phyloP scores from a whole-genome alignment of 2,888 invertebrate genomes.

The Chirona hameri region DNA sequence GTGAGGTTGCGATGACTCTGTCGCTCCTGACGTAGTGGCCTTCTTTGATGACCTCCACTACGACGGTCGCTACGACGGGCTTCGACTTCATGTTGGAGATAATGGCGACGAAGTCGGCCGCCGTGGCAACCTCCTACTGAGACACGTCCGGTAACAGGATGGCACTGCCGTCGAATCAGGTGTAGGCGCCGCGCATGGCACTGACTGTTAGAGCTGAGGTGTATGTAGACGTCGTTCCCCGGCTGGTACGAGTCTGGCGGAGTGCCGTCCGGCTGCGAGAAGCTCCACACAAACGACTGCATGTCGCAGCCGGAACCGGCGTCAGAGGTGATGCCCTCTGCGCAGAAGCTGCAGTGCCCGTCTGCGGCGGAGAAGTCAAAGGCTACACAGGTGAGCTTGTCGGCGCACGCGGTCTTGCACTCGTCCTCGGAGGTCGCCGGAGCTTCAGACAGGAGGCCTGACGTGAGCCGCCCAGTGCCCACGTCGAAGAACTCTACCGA shows the following conservation, averaged over 20 bases:
- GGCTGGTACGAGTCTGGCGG: neutral
- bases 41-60: neutral
- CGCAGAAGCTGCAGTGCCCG: neutral
- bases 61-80: neutral
- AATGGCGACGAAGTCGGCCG: constrained; percentile 1
- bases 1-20: neutral
- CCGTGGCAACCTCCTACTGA: constrained; percentile 29
- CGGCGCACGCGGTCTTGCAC: neutral
- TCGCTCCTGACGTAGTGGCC: neutral
- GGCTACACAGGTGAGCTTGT: neutral
- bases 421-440: neutral
- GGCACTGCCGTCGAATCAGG: constrained; percentile 34
- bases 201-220: too few species aligned
- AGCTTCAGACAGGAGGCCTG: neutral
- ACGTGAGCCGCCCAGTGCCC: neutral
- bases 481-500: neutral
- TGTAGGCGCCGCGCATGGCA: constrained; percentile 32
- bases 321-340: neutral
- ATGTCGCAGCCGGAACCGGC: neutral
- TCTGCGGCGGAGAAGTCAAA: neutral
- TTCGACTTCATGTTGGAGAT: neutral
- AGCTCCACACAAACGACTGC: neutral
- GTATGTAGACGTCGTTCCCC: neutral
- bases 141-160: neutral
- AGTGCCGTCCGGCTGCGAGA: neutral